Percentiles rank a stretch among this genome's conserved stretches.
These are phyloP conservation scores for Drosophila athabasca DNA, from an alignment of 1,140 invertebrate genomes.

Conservation along the genomic window DNA sequence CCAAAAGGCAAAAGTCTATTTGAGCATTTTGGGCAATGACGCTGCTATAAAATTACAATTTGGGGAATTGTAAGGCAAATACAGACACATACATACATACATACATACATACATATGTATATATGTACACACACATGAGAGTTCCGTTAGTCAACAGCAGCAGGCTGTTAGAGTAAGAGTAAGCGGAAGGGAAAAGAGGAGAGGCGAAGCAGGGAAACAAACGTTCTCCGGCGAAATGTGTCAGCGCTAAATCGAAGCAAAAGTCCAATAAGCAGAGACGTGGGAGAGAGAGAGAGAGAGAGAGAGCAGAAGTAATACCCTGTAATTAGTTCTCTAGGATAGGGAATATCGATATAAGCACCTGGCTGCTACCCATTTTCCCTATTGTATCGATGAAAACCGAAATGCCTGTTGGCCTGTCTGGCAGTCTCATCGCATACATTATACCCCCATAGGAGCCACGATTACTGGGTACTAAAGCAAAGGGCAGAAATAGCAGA, in stretches of 20 bases:
- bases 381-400: too few species aligned
- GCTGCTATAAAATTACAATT: conserved; percentile 80
- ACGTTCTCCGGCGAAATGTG: conserved; percentile 68
- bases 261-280: conserved; percentile 55
- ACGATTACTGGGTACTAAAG: too few species aligned
- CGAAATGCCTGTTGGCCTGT: too few species aligned
- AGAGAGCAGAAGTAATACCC: neutral
- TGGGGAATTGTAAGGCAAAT: conserved; percentile 77
- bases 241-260: conserved; percentile 74
- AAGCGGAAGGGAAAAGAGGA: conserved; percentile 2
- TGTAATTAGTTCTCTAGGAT: too few species aligned
- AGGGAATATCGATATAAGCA: too few species aligned
- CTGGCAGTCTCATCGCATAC: too few species aligned
- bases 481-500: too few species aligned
- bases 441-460: too few species aligned
- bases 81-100: conserved; percentile 35
- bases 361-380: too few species aligned
- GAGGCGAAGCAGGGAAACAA: conserved; percentile 19
- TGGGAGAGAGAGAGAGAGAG: neutral
- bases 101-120: conserved; percentile 10
- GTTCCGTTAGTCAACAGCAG: conserved; percentile 61
- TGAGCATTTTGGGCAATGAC: conserved; percentile 78
- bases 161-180: conserved; percentile 1
- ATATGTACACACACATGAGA: conserved; percentile 39
- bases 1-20: conserved; percentile 67